Percentiles rank a stretch among this genome's conserved stretches.
These are phyloP conservation scores for Exephanes ischioxanthus DNA, from an alignment of 2,888 invertebrate genomes.

Conservation along the genomic window DNA sequence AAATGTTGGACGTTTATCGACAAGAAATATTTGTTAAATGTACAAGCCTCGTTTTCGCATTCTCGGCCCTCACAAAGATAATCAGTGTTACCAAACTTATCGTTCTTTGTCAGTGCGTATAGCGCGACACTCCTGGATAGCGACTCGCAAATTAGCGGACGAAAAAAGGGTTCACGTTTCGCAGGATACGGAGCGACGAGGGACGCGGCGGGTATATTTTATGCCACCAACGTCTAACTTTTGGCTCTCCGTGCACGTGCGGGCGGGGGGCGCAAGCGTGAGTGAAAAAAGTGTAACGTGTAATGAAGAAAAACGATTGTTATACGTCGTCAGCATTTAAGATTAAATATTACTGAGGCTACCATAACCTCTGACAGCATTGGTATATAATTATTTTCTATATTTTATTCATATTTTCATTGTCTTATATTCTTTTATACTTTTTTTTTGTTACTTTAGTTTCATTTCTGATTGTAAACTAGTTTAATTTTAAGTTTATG, in stretches of 20 bases:
- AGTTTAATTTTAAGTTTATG: too few relatives aligned
- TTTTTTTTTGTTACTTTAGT: too few relatives aligned
- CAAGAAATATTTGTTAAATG: too few relatives aligned
- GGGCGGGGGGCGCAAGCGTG: background rate
- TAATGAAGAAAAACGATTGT: slow-evolving; percentile 57
- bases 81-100: too few relatives aligned
- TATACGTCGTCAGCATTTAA: slow-evolving; percentile 49
- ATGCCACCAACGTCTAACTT: background rate
- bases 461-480: too few relatives aligned
- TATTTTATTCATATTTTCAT: background rate
- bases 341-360: background rate
- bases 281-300: slow-evolving; percentile 1
- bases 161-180: background rate
- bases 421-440: too few relatives aligned
- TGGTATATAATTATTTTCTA: background rate
- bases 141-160: slow-evolving; percentile 2
- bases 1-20: too few relatives aligned
- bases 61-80: too few relatives aligned
- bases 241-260: background rate
- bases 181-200: background rate
- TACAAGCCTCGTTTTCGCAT: too few relatives aligned
- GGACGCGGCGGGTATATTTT: background rate
- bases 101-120: too few relatives aligned
- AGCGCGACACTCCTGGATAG: too few relatives aligned
- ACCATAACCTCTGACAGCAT: background rate